Base-by-base conservation (phyloP, 2,113 vertebrate genomes). In the Ictalurus punctatus region DNA sequence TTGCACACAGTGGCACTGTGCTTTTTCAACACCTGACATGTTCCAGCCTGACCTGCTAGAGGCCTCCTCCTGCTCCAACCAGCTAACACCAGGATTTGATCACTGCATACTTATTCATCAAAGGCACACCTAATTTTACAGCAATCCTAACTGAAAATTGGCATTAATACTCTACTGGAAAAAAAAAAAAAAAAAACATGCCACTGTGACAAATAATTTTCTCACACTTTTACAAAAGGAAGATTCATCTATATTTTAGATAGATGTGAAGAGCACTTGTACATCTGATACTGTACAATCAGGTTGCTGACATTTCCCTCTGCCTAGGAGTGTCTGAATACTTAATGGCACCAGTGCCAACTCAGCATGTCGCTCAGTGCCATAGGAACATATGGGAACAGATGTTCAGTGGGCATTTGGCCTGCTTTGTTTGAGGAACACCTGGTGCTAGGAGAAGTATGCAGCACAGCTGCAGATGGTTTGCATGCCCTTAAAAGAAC, bases 41-140 rank as follows among this genome's bases (percentile, higher is more conserved):
- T 93, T 86, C 83, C 88, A 91, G 94, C 95, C 91, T 93, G 95
- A 95, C 48, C 82, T 59, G 85, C 25, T 80, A 48, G 73, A 81
- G 82, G 87, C 65, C 67, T 87, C 37, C 83, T 90, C 82, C 89
- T 30, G 25, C 23, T 69, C 21, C 34, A 56, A 87, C 73, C 40
- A 2, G 25, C 58, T 86, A 44, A 88, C 61, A 27, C 63, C 69
- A 48, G 71, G 27, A 56, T 52, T 21, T 61, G 86, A 88, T 87
- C 80, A 83, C 21, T 40, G 23, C 40, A 67, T 21, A 61, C 82
- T 87, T 84, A 80, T 82, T 87, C 83, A 88, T 84, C 83, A 88
- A 27, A 3, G 52, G 30, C 78, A 91, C 86, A 88, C 86, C 89
- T 87, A 58, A 63, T 59, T 88, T 83, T 13, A 87, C 59, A 85